Conservation (phyloP, 2,797 vertebrate species). For the Agapornis canus region DNA sequence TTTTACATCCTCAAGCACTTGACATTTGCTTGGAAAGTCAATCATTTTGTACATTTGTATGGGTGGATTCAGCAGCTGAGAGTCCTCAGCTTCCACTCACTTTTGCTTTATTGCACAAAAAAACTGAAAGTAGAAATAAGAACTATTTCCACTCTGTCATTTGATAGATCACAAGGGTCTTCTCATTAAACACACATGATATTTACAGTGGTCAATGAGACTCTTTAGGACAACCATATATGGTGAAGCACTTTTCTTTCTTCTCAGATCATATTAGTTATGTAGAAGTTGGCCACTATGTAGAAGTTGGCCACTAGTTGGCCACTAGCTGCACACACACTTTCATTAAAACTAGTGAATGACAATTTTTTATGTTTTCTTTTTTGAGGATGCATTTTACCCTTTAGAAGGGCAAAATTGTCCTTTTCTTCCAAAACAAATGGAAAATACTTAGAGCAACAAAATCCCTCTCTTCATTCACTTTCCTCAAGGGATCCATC, state of each 20-base stretch:
- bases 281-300: neutral
- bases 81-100: neutral
- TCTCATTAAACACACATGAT: neutral
- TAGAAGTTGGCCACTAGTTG: neutral
- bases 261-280: neutral
- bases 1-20: neutral
- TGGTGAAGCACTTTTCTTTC: neutral
- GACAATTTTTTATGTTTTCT: neutral
- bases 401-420: neutral
- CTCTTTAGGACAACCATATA: neutral
- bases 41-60: neutral
- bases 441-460: neutral
- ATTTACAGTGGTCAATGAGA: neutral
- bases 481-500: neutral
- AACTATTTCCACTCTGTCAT: neutral
- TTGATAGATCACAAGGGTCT: neutral
- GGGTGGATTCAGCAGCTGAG: neutral
- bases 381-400: neutral
- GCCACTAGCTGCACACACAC: neutral
- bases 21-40: neutral
- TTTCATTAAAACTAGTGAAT: neutral
- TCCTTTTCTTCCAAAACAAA: neutral
- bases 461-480: neutral
- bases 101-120: neutral
- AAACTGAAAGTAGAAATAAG: neutral